These are phyloP conservation scores for Siderastrea radians DNA, from an alignment of 92 coral and sea anemone genomes.

Conservation along the genomic window DNA sequence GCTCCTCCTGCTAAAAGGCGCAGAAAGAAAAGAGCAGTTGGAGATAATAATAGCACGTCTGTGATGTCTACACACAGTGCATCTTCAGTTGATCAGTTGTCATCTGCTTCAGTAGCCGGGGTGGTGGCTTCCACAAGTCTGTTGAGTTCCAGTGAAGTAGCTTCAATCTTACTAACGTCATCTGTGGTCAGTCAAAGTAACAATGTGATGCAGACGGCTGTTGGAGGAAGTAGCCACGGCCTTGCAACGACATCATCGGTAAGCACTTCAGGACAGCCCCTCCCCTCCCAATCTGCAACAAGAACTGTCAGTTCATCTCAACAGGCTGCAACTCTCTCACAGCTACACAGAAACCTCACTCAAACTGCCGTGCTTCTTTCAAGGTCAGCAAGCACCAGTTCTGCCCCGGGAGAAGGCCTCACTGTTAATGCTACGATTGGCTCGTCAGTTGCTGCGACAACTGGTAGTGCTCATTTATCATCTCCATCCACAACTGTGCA, in stretches of 20 bases:
- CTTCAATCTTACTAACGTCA: constrained; percentile 8
- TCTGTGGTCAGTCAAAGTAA: background rate
- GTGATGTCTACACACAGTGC: background rate
- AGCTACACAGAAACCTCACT: background rate
- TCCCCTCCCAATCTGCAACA: background rate
- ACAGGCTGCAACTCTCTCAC: background rate
- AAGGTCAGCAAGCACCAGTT: background rate
- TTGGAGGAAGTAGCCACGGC: background rate
- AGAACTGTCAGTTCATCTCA: background rate
- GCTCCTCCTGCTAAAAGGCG: background rate
- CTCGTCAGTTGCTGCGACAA: background rate
- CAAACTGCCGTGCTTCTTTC: background rate
- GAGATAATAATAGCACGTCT: background rate
- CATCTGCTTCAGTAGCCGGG: background rate
- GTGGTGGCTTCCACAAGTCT: background rate
- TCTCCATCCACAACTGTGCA: background rate
- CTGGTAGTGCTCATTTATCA: background rate
- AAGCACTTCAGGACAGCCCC: background rate
- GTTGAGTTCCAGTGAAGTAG: background rate
- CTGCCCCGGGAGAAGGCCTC: background rate
- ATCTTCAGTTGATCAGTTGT: background rate
- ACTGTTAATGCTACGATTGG: background rate
- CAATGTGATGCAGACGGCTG: background rate
- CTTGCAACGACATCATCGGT: background rate
- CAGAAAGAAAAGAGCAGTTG: constrained; percentile 25